Evolutionary conservation across 2,797 vertebrate genomes (phyloP).

Genomic region (Pteronotus mesoamericanus): DNA sequence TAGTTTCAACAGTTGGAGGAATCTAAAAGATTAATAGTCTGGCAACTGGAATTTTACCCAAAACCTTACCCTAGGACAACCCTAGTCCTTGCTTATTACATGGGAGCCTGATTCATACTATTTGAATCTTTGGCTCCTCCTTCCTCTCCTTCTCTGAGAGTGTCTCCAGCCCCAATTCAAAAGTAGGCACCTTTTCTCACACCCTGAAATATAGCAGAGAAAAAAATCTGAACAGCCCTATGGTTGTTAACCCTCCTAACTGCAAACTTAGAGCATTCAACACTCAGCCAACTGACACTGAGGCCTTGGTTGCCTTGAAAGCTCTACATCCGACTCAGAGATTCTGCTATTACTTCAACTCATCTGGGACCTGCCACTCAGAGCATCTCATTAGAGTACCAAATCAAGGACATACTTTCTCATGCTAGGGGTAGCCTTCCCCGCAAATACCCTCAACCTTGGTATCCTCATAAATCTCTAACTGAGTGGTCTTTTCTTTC

Average conservation of each 20-base stretch:
- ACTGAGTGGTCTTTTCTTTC: neutral
- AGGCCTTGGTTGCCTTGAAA: neutral
- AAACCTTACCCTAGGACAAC: neutral
- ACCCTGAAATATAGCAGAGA: neutral
- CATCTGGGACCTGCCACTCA: neutral
- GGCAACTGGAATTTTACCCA: neutral
- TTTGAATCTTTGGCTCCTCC: neutral
- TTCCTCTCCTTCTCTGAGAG: conserved; percentile 10
- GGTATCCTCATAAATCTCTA: neutral
- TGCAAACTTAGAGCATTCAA: neutral
- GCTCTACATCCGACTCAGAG: neutral
- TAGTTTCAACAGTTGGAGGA: conserved; percentile 18
- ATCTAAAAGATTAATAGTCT: neutral
- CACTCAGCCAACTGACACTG: neutral
- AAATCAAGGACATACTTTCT: neutral
- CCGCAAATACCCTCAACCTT: neutral
- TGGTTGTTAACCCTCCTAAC: neutral
- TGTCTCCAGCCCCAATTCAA: neutral
- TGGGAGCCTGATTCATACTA: neutral
- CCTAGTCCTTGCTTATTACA: neutral
- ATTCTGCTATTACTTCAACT: neutral
- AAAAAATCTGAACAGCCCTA: neutral
- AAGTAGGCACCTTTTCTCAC: neutral
- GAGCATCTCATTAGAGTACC: neutral
- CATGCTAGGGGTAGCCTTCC: neutral